These are phyloP conservation scores for Caenorhabditis wallacei DNA, from an alignment of 2,888 invertebrate species.

Conservation along the genomic window DNA sequence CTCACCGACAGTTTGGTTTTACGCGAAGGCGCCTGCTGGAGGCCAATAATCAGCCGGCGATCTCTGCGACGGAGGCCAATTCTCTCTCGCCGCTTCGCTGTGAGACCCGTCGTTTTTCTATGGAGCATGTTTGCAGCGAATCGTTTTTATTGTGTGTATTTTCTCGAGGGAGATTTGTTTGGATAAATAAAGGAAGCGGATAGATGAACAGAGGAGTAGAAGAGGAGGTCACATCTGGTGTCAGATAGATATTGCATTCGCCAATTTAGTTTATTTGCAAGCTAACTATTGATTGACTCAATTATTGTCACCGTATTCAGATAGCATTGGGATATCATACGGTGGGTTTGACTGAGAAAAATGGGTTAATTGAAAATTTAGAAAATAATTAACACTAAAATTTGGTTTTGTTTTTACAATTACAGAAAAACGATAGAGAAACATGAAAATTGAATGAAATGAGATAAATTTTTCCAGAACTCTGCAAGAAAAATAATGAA, in stretches of 20 bases:
- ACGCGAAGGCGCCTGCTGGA: slow-evolving; percentile 22
- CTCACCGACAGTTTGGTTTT: slow-evolving; percentile 34
- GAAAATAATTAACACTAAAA: too few species aligned
- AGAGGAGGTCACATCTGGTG: slow-evolving; percentile 32
- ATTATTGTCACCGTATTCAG: neutral
- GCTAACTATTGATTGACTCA: neutral
- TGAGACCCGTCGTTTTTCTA: slow-evolving; percentile 46
- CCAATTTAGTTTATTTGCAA: slow-evolving; percentile 3
- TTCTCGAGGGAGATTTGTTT: slow-evolving; percentile 19
- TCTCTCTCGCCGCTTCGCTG: slow-evolving; percentile 38
- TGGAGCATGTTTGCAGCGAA: slow-evolving; percentile 46
- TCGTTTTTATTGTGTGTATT: slow-evolving; percentile 7
- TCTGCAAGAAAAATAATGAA: too few species aligned
- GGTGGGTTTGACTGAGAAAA: slow-evolving; percentile 1
- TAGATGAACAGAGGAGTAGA: slow-evolving; percentile 24
- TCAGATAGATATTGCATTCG: slow-evolving; percentile 27
- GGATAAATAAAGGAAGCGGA: slow-evolving; percentile 37
- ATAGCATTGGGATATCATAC: neutral
- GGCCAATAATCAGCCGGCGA: slow-evolving; percentile 66
- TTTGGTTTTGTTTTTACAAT: too few species aligned
- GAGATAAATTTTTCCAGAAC: too few species aligned
- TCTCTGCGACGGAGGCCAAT: slow-evolving; percentile 47
- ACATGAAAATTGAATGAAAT: too few species aligned
- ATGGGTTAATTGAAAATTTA: neutral
- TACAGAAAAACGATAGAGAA: too few species aligned